These are phyloP conservation scores for Rhinogobio ventralis DNA, from an alignment of 2,797 vertebrate genomes.

Conservation along the genomic window DNA sequence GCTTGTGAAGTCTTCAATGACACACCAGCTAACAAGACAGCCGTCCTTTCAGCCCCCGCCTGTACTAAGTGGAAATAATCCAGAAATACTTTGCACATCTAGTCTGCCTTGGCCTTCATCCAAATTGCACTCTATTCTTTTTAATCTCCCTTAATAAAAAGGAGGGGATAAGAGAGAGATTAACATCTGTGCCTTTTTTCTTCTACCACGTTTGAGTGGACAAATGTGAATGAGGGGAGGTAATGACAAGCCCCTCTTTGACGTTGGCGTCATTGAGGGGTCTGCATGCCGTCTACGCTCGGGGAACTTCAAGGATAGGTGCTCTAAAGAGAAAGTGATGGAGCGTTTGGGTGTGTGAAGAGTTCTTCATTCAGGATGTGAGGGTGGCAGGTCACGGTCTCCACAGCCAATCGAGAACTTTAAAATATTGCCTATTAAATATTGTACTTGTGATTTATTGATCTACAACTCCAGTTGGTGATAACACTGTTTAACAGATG, in stretches of 20 bases:
- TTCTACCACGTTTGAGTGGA: conserved; percentile 76
- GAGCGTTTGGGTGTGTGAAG: conserved; percentile 51
- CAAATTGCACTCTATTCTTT: conserved; percentile 78
- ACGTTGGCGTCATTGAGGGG: conserved; percentile 50
- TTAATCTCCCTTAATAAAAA: conserved; percentile 70
- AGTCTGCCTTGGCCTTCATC: conserved; percentile 76
- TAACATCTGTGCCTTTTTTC: conserved; percentile 79
- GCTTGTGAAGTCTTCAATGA: conserved; percentile 82
- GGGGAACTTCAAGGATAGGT: conserved; percentile 62
- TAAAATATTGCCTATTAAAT: neutral
- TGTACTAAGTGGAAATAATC: conserved; percentile 80
- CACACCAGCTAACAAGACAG: conserved; percentile 81
- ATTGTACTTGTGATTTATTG: conserved; percentile 7
- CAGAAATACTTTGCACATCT: conserved; percentile 77
- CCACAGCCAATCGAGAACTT: neutral
- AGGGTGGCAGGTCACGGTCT: neutral
- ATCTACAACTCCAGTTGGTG: conserved; percentile 28
- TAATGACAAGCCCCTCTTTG: conserved; percentile 67
- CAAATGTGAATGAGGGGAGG: conserved; percentile 79
- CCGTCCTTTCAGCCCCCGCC: conserved; percentile 77
- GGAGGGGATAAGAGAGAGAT: conserved; percentile 76
- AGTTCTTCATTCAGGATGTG: conserved; percentile 54
- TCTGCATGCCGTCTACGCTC: conserved; percentile 68
- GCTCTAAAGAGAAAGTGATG: conserved; percentile 46
- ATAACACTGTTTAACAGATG: conserved; percentile 44